Conservation (phyloP, 2,888 invertebrate genomes). For the Synergus itoensis region DNA sequence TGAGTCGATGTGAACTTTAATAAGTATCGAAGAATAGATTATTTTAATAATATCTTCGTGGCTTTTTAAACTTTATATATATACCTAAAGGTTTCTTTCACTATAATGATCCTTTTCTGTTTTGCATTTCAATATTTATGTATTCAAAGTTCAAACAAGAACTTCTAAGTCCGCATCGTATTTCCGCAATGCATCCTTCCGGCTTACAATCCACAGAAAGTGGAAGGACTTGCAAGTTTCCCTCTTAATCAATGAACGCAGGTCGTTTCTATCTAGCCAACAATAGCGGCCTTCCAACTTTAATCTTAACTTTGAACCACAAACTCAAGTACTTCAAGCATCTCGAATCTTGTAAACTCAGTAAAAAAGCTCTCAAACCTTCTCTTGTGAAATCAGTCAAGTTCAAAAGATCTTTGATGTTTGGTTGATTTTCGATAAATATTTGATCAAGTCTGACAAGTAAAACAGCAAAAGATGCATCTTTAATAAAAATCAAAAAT, state of each 20-base stretch:
- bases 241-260: neutral
- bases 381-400: neutral
- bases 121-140: neutral
- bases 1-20: too few species aligned
- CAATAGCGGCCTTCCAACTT: constrained; percentile 6
- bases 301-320: neutral
- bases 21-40: too few species aligned
- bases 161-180: neutral
- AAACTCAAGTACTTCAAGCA: neutral
- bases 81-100: neutral
- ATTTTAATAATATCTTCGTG: too few species aligned
- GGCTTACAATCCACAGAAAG: neutral
- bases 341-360: neutral
- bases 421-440: neutral
- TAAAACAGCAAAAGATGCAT: too few species aligned
- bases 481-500: neutral
- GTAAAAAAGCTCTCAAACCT: neutral
- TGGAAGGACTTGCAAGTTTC: neutral
- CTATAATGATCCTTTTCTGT: neutral
- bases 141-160: neutral
- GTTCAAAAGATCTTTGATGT: neutral
- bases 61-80: too few species aligned
- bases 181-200: neutral
- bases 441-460: neutral
- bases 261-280: neutral